Percentiles rank a stretch among this genome's conserved stretches.
Conservation (phyloP, 2,113 vertebrate genomes). For the Pluvialis apricaria region DNA sequence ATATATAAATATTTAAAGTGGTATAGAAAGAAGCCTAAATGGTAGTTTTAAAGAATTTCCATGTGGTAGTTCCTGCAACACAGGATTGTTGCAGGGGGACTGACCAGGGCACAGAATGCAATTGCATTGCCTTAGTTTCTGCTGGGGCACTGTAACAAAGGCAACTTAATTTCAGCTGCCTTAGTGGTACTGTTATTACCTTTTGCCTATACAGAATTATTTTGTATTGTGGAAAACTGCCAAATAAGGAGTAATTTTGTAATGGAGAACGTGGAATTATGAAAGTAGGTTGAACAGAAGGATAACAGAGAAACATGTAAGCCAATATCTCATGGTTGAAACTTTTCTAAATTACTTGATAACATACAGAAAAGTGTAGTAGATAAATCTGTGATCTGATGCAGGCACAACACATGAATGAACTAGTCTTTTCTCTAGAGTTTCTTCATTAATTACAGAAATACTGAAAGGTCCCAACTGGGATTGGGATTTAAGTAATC, state of each 20-base stretch:
- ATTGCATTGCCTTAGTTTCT: not conserved
- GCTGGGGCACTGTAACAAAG: conserved; percentile 16
- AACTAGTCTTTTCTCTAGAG: not conserved
- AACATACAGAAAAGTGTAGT: not conserved
- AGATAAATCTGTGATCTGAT: not conserved
- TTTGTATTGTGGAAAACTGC: not conserved
- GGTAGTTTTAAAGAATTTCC: not conserved
- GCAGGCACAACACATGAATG: not conserved
- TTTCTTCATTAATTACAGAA: not conserved
- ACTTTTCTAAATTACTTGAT: not conserved
- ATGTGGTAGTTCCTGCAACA: not conserved
- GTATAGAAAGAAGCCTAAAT: not conserved
- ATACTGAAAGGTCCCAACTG: not conserved
- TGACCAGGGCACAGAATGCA: not conserved
- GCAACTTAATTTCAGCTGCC: not conserved
- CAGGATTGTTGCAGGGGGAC: not conserved
- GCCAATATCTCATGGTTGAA: not conserved
- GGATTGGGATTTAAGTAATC: not conserved
- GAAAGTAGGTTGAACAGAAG: not conserved
- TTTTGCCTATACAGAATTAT: conserved; percentile 20
- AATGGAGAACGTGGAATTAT: not conserved
- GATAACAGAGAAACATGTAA: not conserved
- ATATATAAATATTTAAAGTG: not conserved
- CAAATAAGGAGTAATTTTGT: not conserved
- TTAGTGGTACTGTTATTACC: not conserved